Conservation (phyloP, 2,113 vertebrate genomes). For the Illadopsis cleaveri region DNA sequence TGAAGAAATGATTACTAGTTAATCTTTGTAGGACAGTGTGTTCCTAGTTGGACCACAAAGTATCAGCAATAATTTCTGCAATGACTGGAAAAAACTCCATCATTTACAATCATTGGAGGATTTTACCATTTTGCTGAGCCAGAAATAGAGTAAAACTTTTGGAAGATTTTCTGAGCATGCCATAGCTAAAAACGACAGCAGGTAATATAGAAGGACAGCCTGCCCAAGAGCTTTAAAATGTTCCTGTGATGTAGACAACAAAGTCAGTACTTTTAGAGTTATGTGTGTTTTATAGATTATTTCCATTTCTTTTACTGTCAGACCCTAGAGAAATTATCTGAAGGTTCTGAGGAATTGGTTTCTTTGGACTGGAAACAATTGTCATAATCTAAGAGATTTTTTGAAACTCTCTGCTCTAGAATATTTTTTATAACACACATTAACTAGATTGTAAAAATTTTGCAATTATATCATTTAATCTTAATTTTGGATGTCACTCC, state of each 20-base stretch:
- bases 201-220: conserved; percentile 14
- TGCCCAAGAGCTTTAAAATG: not conserved
- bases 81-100: not conserved
- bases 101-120: not conserved
- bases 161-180: not conserved
- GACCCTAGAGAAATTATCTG: not conserved
- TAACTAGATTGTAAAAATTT: not conserved
- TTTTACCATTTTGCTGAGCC: not conserved
- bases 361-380: not conserved
- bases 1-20: conserved; percentile 41
- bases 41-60: conserved; percentile 2
- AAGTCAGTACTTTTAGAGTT: not conserved
- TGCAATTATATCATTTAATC: not conserved
- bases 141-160: conserved; percentile 2
- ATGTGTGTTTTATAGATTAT: not conserved
- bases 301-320: not conserved
- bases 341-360: not conserved
- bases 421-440: not conserved
- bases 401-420: not conserved
- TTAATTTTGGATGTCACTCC: not conserved
- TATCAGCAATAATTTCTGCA: conserved; percentile 27
- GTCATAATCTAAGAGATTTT: not conserved
- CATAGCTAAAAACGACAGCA: not conserved
- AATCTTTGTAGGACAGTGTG: conserved; percentile 41
- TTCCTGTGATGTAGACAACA: not conserved